Base-by-base conservation (phyloP, 2,113 vertebrate species). In the Amblyornis subalaris region DNA sequence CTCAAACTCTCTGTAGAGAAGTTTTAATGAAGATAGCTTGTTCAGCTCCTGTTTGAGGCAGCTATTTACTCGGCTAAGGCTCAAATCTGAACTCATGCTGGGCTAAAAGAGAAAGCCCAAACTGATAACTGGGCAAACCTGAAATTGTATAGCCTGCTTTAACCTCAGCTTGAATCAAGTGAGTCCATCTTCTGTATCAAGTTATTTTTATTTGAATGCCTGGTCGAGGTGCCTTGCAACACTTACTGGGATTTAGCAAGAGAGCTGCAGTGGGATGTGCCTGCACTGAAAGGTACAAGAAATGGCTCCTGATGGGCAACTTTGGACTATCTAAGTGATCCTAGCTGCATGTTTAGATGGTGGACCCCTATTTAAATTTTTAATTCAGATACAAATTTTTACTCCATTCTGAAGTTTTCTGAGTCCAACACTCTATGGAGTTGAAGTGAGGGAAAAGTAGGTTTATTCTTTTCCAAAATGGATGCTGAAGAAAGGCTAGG, bases 1-100 rank as follows among this genome's bases (percentile, higher is more conserved):
- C 44, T 95, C 53, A 90, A 93, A 95, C 74, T 88, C 75, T 92
- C 82, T 87, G 70, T 66, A 83, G 88, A 66, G 67, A 94, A 96
- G 91, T 97, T 97, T 97, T 96, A 97, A 97, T 96, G 93, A 97
- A 96, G 94, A 93, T 90, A 71, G 13, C 88, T 96, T 85, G 40
- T 90, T 89, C 86, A 82, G 54, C 51, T 88, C 42, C 75, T 90
- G 57, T 96, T 91, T 85, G 66, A 95, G 78, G 69, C 71, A 65
- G 78, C 86, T 92, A 89, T 94, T 96, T 95, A 90, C 91, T 95
- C 1, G 6, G 71, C 55, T 84, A 47, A 66, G 50, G 82, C 78
- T 95, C 50, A 81, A 89, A 93, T 85, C 79, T 58, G 75, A 83
- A 53, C 86, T 90, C 95, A 81, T 48, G 85, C 95, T 95, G 90